Conservation (phyloP, 1,140 invertebrate genomes). For the Drosophila biarmipes region DNA sequence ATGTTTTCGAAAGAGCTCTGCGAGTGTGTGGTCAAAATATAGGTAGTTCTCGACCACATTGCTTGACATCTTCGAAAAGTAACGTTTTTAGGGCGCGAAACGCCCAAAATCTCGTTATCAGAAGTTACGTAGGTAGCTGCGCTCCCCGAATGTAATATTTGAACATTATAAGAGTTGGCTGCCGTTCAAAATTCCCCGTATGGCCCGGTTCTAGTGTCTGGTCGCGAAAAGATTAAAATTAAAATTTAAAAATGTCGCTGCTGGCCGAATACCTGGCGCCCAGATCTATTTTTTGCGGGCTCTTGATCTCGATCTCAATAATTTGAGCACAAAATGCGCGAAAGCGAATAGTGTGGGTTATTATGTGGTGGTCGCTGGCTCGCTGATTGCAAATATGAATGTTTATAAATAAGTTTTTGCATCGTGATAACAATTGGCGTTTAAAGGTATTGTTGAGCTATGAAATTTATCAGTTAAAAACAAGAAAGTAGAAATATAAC, state of each 20-base stretch:
- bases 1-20: conserved; percentile 15
- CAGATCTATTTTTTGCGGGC: conserved; percentile 47
- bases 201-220: conserved; percentile 25
- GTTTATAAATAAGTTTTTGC: background rate
- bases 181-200: conserved; percentile 38
- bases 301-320: conserved; percentile 48
- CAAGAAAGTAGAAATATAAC: background rate
- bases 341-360: conserved; percentile 11
- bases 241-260: conserved; percentile 44
- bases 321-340: conserved; percentile 29
- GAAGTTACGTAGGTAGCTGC: conserved; percentile 11
- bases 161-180: conserved; percentile 26
- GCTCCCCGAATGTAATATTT: background rate
- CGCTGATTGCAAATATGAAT: conserved; percentile 19
- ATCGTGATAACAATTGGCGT: background rate
- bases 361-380: conserved; percentile 7
- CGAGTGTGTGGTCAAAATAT: conserved; percentile 14
- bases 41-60: conserved; percentile 15
- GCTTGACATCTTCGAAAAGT: conserved; percentile 17
- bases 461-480: background rate
- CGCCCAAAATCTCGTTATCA: conserved; percentile 13
- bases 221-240: conserved; percentile 22
- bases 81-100: conserved; percentile 14
- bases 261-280: conserved; percentile 36
- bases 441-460: background rate